phyloP scores from a whole-genome alignment of 2,113 vertebrate genomes.

The Motacilla tschutschensis region DNA sequence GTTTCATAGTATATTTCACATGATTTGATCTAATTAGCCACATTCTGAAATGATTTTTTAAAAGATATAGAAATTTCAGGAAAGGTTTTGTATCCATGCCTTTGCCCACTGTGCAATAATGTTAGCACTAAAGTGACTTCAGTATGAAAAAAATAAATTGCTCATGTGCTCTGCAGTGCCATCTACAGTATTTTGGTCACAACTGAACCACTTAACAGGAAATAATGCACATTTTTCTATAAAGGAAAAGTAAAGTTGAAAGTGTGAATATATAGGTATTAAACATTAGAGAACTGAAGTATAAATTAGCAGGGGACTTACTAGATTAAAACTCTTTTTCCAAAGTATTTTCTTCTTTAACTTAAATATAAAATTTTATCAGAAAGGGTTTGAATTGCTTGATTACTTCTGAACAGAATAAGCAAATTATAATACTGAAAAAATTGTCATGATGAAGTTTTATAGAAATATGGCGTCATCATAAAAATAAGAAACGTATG shows the following conservation, averaged over 20 bases:
- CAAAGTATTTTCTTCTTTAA: not conserved
- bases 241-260: not conserved
- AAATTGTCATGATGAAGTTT: not conserved
- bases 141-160: not conserved
- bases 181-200: not conserved
- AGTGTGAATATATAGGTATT: not conserved
- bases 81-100: not conserved
- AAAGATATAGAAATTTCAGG: not conserved
- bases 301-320: not conserved
- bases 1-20: not conserved
- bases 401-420: not conserved
- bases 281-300: not conserved
- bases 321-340: not conserved
- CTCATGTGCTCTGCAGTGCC: conserved; percentile 11
- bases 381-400: not conserved
- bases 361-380: not conserved
- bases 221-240: not conserved
- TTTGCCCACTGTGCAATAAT: not conserved
- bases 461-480: not conserved
- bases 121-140: not conserved
- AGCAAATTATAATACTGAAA: not conserved
- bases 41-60: not conserved
- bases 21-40: not conserved
- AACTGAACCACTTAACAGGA: not conserved
- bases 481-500: not conserved